Conservation (phyloP, 2,888 invertebrate genomes). For the Erebia ligea region DNA sequence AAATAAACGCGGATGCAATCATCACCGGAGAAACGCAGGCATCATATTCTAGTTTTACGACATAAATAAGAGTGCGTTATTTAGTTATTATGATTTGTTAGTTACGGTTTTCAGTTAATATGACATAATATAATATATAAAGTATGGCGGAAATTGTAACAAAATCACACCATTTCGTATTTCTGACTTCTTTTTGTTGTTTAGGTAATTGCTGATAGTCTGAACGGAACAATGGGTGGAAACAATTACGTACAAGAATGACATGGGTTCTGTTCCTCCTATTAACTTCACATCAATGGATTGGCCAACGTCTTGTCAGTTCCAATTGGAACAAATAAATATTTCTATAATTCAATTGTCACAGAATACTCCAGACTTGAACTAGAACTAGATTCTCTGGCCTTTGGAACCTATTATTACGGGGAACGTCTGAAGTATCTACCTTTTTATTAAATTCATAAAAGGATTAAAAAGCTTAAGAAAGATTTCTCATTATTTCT, state of each 20-base stretch:
- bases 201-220: constrained; percentile 17
- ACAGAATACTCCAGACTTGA: too few relatives aligned
- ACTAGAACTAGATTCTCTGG: neutral
- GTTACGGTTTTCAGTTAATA: neutral
- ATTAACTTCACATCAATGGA: constrained; percentile 21
- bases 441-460: too few relatives aligned
- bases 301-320: neutral
- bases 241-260: constrained; percentile 27
- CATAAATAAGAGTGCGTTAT: neutral
- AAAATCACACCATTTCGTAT: constrained; percentile 12
- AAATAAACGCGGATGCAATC: too few relatives aligned
- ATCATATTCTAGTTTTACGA: neutral
- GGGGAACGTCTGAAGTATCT: neutral
- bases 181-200: constrained; percentile 12
- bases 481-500: too few relatives aligned
- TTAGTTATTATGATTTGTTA: too few relatives aligned
- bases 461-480: too few relatives aligned
- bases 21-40: too few relatives aligned
- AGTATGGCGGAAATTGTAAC: constrained; percentile 20
- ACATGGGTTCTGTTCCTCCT: constrained; percentile 25
- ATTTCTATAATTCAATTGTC: neutral
- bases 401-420: neutral
- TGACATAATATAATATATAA: neutral
- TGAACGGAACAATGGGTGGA: constrained; percentile 36
- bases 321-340: constrained; percentile 6